phyloP scores from a whole-genome alignment of 2,113 vertebrate species.

The Amblyopsis rosae region DNA sequence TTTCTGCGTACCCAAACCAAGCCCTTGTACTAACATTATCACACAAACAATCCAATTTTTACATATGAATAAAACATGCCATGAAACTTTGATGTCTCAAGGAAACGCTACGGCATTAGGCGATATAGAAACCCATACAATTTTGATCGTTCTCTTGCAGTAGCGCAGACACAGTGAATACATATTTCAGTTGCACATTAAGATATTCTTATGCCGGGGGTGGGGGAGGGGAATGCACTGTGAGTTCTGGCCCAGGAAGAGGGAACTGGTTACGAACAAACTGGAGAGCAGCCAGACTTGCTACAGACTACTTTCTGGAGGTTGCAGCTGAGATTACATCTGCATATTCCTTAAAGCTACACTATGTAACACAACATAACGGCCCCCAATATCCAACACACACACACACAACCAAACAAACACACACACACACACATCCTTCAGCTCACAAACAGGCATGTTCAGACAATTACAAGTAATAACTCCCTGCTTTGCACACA shows the following conservation, averaged over 20 bases:
- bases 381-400: background rate
- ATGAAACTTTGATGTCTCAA: background rate
- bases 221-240: too few relatives aligned
- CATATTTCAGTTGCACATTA: slow-evolving; percentile 16
- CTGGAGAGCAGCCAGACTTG: background rate
- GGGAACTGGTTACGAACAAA: background rate
- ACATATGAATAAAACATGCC: slow-evolving; percentile 47
- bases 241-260: too few relatives aligned
- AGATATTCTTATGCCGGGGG: too few relatives aligned
- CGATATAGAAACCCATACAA: slow-evolving; percentile 17
- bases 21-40: slow-evolving; percentile 9
- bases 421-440: background rate
- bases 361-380: background rate
- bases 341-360: background rate
- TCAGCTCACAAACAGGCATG: background rate
- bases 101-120: slow-evolving; percentile 20
- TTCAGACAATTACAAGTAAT: background rate
- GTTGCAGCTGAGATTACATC: background rate
- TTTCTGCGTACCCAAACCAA: slow-evolving; percentile 18
- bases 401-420: too few relatives aligned
- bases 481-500: background rate
- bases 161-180: background rate
- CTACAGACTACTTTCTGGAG: background rate
- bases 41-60: slow-evolving; percentile 36
- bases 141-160: slow-evolving; percentile 7